Base-by-base conservation (phyloP, 2,797 vertebrate genomes). In the Dicrostonyx torquatus region DNA sequence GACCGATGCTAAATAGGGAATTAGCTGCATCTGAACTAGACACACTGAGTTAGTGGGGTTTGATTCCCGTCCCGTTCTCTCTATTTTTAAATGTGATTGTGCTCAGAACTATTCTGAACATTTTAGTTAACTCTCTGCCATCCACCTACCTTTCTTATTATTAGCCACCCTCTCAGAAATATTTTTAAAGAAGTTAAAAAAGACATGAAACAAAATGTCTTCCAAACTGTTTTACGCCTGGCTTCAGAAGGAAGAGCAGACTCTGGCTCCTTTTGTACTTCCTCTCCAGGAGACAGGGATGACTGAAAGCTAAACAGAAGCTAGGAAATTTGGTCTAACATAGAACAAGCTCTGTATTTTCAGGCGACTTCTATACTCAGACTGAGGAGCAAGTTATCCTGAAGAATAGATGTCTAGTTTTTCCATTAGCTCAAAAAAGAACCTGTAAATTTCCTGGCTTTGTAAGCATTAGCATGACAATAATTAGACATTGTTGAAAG, bases 51-150 rank as follows among this genome's bases (percentile, higher is more conserved):
- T 93, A 92, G 94, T 92, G 84, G 79, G 89, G 85, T 93, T 95
- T 95, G 94, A 94, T 96, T 93, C 90, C 94, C 85, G 66, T 89
- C 53, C 83, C 45, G 24, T 90, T 94, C 94, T 96, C 94, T 94
- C 97, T 97, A 97, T 97, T 97, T 97, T 97, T 97, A 97, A 97
- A 93, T 93, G 88, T 94, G 94, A 97, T 97, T 97, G 96, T 96
- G 95, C 91, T 97, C 62, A 90, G 95, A 95, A 90, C 92, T 97
- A 97, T 97, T 97, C 94, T 97, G 95, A 96, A 95, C 96, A 82
- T 97, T 95, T 96, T 94, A 96, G 95, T 96, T 96, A 97, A 96
- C 94, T 97, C 92, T 88, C 94, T 82, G 62, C 95, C 70, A 43
- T 94, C 95, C 95, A 97, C 95, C 96, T 97, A 96, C 94, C 96